A percentile compares a stretch with the other conserved stretches of the same genome.
phyloP scores from a whole-genome alignment of 2,888 invertebrate species.

The Stenodema calcarata region DNA sequence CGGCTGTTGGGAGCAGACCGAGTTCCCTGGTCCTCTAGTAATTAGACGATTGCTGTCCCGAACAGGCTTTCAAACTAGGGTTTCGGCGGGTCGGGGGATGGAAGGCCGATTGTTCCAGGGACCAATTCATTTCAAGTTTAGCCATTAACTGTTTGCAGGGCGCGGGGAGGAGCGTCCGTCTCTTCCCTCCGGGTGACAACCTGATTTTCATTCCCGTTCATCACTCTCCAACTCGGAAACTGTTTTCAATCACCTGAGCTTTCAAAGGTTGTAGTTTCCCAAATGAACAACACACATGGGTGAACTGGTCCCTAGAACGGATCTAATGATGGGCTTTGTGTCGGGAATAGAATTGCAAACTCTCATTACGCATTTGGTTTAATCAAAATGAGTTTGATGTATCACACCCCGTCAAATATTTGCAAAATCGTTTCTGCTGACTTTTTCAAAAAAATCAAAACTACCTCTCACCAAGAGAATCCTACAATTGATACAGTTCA shows the following conservation, averaged over 20 bases:
- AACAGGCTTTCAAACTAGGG: slow-evolving; percentile 23
- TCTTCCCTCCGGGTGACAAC: background rate
- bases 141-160: slow-evolving; percentile 27
- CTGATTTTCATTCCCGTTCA: background rate
- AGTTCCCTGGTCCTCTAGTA: background rate
- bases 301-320: no score
- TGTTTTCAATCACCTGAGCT: background rate
- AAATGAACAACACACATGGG: no score
- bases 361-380: no score
- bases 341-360: no score
- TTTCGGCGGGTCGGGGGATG: background rate
- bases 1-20: background rate
- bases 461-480: no score
- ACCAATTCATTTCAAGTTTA: slow-evolving; percentile 49
- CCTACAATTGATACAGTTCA: no score
- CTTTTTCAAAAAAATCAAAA: no score
- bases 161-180: background rate
- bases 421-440: no score
- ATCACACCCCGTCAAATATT: no score
- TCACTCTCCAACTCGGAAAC: background rate
- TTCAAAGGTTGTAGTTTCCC: background rate
- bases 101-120: background rate
- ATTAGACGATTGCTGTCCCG: slow-evolving; percentile 48
- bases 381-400: no score
- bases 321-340: no score